Conservation (phyloP, 2,888 invertebrate genomes). For the Heliconius cydno region DNA sequence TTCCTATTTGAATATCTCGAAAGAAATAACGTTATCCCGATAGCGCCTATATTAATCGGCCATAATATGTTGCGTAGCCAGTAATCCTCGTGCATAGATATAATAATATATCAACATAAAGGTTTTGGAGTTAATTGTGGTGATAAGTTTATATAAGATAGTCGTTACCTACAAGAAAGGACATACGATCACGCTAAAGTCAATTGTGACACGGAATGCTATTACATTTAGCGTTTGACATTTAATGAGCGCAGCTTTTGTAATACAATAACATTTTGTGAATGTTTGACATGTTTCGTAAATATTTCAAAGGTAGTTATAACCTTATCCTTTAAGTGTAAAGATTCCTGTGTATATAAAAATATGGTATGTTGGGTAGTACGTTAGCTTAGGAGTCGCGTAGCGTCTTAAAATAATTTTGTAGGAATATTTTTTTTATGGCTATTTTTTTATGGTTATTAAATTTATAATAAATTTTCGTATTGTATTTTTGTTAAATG, state of each 20-base stretch:
- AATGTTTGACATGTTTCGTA: constrained; percentile 24
- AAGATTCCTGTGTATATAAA: too few species aligned
- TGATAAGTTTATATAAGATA: constrained; percentile 58
- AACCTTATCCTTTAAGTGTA: too few species aligned
- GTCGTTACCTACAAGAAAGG: constrained; percentile 34
- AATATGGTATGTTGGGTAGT: too few species aligned
- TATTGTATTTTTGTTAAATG: too few species aligned
- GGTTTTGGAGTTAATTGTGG: constrained; percentile 69
- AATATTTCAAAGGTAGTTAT: constrained; percentile 9
- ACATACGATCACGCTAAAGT: constrained; percentile 41
- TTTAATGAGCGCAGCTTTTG: constrained; percentile 37
- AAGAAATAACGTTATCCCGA: constrained; percentile 59
- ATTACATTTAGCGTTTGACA: constrained; percentile 42
- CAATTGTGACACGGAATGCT: constrained; percentile 36
- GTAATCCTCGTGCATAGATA: constrained; percentile 54
- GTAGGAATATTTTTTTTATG: too few species aligned
- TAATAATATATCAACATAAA: constrained; percentile 63
- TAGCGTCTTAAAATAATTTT: too few species aligned
- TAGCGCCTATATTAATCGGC: constrained; percentile 60
- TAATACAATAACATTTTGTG: constrained; percentile 26
- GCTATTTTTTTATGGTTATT: too few species aligned
- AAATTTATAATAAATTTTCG: too few species aligned
- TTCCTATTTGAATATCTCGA: constrained; percentile 64
- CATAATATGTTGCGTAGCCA: constrained; percentile 53
- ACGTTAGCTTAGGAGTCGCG: too few species aligned